Evolutionary conservation across 2,797 vertebrate genomes (phyloP).

Genomic region (Steatocranus sp.): DNA sequence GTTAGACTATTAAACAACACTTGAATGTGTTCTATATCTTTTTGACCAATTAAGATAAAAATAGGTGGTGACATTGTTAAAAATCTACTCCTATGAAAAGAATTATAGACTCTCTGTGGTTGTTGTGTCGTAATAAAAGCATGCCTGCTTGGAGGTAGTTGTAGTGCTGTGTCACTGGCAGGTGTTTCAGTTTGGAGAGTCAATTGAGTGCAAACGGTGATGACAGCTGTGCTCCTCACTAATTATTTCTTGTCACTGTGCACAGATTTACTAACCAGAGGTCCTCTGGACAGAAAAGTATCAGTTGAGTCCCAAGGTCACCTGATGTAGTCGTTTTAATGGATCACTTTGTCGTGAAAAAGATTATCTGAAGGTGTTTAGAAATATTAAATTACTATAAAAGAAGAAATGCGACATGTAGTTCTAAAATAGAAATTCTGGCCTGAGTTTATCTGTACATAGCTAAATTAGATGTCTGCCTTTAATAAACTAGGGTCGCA

Average conservation of each 20-base stretch:
- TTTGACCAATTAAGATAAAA: not conserved
- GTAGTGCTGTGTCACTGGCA: slow-evolving; percentile 28
- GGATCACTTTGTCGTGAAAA: not conserved
- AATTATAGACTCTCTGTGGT: not conserved
- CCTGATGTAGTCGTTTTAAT: not conserved
- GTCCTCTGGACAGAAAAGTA: slow-evolving; percentile 1
- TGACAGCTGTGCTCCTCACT: slow-evolving; percentile 35
- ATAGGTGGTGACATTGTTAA: not conserved
- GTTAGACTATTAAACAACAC: not conserved
- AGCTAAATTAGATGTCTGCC: not conserved
- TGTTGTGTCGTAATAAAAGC: not conserved
- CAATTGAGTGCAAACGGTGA: slow-evolving; percentile 45
- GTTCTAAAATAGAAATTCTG: not conserved
- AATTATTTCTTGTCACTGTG: slow-evolving; percentile 53
- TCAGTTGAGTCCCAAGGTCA: slow-evolving; percentile 20
- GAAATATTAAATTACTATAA: not conserved
- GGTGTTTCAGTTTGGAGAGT: slow-evolving; percentile 43
- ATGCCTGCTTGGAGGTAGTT: slow-evolving; percentile 12
- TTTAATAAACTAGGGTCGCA: not conserved
- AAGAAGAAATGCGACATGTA: not conserved
- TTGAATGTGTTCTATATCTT: not conserved
- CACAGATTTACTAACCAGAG: slow-evolving; percentile 33
- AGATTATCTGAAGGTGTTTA: not conserved
- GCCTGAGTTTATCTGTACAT: not conserved
- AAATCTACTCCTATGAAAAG: not conserved